Percentiles rank a stretch among this genome's conserved stretches.
These are phyloP conservation scores for Epicampocera succincta DNA, from an alignment of 2,888 invertebrate species.

Conservation along the genomic window DNA sequence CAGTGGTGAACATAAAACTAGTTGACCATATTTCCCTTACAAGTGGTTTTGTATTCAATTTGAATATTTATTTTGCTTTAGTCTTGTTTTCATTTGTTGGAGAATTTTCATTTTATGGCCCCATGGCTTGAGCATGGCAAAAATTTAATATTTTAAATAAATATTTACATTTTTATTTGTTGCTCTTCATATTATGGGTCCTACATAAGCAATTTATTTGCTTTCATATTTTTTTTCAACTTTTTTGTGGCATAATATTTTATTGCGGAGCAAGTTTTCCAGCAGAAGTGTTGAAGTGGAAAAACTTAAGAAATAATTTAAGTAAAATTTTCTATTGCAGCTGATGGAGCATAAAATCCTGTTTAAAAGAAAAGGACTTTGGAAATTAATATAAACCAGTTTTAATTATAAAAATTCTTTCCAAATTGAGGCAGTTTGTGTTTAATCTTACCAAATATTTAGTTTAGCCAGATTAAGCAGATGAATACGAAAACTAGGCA, in stretches of 20 bases:
- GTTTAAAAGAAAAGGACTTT: too few species aligned
- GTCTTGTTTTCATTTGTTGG: neutral
- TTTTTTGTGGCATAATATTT: conserved; percentile 8
- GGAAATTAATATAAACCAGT: too few species aligned
- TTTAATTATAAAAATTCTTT: too few species aligned
- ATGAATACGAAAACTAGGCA: too few species aligned
- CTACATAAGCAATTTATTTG: conserved; percentile 4
- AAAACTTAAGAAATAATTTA: neutral
- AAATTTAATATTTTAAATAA: conserved; percentile 32
- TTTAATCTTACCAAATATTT: too few species aligned
- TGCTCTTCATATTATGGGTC: conserved; percentile 15
- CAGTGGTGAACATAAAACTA: conserved; percentile 34
- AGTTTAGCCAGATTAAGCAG: too few species aligned
- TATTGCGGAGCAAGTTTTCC: conserved; percentile 14
- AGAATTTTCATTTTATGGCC: conserved; percentile 24
- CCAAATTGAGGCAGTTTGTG: too few species aligned
- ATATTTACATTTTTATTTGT: conserved; percentile 40
- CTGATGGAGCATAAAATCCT: too few species aligned
- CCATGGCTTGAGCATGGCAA: conserved; percentile 4
- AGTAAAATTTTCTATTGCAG: too few species aligned
- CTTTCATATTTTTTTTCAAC: neutral
- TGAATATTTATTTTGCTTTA: neutral
- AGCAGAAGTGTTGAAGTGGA: conserved; percentile 27
- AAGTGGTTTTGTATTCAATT: neutral
- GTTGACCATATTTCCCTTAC: conserved; percentile 20